These are phyloP conservation scores for Buphagus erythrorhynchus DNA, from an alignment of 2,797 vertebrate genomes.

Conservation along the genomic window DNA sequence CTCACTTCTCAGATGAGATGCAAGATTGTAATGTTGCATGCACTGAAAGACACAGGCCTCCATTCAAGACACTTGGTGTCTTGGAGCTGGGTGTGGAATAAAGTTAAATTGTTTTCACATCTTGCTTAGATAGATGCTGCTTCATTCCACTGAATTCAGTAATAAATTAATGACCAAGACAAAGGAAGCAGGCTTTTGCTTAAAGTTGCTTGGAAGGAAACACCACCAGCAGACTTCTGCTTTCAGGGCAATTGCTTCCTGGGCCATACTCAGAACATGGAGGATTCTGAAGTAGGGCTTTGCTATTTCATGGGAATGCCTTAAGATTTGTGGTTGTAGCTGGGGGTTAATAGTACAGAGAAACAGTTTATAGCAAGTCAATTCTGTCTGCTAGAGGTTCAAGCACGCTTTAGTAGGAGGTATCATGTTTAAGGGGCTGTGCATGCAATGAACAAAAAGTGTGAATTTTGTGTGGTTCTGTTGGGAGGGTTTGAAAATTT, in stretches of 20 bases:
- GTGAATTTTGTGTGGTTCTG: constrained; percentile 49
- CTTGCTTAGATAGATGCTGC: constrained; percentile 29
- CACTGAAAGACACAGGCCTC: constrained; percentile 15
- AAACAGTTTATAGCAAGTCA: constrained; percentile 3
- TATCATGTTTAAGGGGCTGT: constrained; percentile 44
- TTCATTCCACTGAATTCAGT: constrained; percentile 37
- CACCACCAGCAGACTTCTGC: constrained; percentile 23
- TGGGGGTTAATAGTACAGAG: neutral
- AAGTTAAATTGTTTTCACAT: neutral
- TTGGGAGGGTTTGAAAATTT: constrained; percentile 63
- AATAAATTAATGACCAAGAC: constrained; percentile 18
- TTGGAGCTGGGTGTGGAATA: constrained; percentile 21
- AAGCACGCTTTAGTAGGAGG: constrained; percentile 36
- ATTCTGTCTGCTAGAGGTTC: constrained; percentile 48
- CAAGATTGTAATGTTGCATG: neutral
- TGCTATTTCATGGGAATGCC: neutral
- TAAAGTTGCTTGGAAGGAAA: neutral
- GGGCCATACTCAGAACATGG: neutral
- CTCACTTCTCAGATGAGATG: constrained; percentile 13
- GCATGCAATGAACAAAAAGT: constrained; percentile 71
- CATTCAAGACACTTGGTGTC: neutral
- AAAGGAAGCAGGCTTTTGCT: constrained; percentile 17
- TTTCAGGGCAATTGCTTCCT: constrained; percentile 31
- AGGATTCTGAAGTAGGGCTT: constrained; percentile 21
- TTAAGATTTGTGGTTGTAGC: constrained; percentile 15